Evolutionary conservation across 2,888 invertebrate genomes (phyloP), one percentile per base, ranked within the genome.

Genomic region (Drosophila anomalata): DNA sequence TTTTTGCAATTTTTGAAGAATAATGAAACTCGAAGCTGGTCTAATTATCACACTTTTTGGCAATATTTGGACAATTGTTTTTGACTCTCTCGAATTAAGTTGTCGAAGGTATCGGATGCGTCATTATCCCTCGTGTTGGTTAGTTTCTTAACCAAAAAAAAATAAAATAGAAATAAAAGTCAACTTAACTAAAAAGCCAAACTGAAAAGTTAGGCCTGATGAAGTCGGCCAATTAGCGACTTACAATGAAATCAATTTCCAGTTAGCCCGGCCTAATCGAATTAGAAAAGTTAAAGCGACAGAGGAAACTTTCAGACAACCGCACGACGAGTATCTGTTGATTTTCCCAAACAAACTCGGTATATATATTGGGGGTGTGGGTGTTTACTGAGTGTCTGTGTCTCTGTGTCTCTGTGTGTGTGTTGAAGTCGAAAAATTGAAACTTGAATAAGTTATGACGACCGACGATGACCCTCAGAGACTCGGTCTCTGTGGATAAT

Each of bases 221-320:
- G 51, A 73, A 60, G 66, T 41, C 76, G 65, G 75, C 66, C 86
- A 83, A 83, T 83, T 85, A 85, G 78, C 72, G 65, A 73, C 83
- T 79, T 73, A 75, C 78, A 85, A 85, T 82, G 67, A 73, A 79
- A 82, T 83, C 83, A 83, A 85, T 82, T 85, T 76, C 66, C 72
- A 79, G 79, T 79, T 82, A 79, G 86, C 55, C 55, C 79, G 58
- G 75, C 75, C 78, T 85, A 82, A 83, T 82, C 79, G 78, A 83
- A 78, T 85, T 76, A 75, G 69, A 67, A 85, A 83, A 85, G 82
- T 83, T 85, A 72, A 42, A 73, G 79, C 70, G 82, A 85, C 78
- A 79, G 42, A 70, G 85, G 42, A 70, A 83, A 83, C 69, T 78
- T 85, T 76, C 44, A 73, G 56, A 39, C 51, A 5, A 50, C 44